A percentile compares a stretch with the other conserved stretches of the same genome.
phyloP scores from a whole-genome alignment of 2,797 vertebrate genomes.

The Neoniphon sammara region DNA sequence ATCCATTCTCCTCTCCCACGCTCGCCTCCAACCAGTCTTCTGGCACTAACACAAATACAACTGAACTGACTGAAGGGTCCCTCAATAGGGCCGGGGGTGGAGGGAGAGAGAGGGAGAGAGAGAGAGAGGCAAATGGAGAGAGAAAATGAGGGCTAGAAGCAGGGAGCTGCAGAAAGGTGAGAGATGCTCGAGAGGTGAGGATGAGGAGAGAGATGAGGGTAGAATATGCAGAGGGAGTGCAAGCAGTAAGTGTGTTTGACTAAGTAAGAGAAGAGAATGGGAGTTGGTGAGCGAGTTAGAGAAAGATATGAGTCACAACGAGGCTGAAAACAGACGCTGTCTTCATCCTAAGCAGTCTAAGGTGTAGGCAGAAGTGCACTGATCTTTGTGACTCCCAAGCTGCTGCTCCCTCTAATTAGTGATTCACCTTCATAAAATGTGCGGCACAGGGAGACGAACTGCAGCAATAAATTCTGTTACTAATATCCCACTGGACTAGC shows the following conservation, averaged over 20 bases:
- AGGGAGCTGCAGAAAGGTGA: not conserved
- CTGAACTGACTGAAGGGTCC: not conserved
- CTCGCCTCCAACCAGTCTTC: not conserved
- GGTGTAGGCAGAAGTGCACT: slow-evolving; percentile 49
- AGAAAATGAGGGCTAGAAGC: not conserved
- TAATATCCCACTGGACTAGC: slow-evolving; percentile 3
- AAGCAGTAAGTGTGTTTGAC: slow-evolving; percentile 8
- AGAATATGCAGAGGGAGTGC: not conserved
- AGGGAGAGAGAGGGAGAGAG: not conserved
- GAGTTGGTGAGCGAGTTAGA: slow-evolving; percentile 10
- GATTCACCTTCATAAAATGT: not conserved
- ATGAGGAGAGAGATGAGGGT: not conserved
- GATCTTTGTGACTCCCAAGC: slow-evolving; percentile 22
- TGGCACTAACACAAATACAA: not conserved
- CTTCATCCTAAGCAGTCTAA: slow-evolving; percentile 30
- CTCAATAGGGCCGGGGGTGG: not conserved
- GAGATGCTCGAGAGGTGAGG: not conserved
- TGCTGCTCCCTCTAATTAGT: not conserved
- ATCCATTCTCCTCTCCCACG: not conserved
- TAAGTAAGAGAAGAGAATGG: slow-evolving; percentile 31
- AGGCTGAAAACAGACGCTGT: slow-evolving; percentile 46
- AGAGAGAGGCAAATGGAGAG: not conserved
- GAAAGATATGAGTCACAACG: slow-evolving; percentile 54
- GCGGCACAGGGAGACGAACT: not conserved
- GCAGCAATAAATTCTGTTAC: not conserved